phyloP scores from a whole-genome alignment of 2,113 vertebrate species.

The Rynchops niger region DNA sequence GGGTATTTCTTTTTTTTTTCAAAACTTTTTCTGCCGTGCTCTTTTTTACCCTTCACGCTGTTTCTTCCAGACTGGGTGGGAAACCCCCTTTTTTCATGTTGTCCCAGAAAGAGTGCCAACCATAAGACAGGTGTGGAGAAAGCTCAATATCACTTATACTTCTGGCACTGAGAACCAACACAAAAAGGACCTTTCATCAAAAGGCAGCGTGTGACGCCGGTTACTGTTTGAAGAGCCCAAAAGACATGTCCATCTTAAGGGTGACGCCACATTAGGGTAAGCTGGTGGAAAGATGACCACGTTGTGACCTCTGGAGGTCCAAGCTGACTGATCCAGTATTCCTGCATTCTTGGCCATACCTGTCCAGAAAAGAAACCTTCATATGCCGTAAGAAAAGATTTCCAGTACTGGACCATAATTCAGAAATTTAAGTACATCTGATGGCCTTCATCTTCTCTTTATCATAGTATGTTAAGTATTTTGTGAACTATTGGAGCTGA shows the following conservation, averaged over 20 bases:
- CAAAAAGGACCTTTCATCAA: neutral
- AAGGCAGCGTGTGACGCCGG: neutral
- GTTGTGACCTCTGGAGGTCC: neutral
- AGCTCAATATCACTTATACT: neutral
- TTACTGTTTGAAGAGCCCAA: neutral
- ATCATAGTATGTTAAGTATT: neutral
- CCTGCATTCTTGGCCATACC: neutral
- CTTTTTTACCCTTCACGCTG: rapidly evolving
- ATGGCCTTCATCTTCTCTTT: neutral
- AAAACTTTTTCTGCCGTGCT: neutral
- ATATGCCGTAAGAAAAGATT: neutral
- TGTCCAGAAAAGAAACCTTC: neutral
- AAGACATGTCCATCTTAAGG: neutral
- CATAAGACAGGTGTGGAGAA: neutral
- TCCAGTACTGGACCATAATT: neutral
- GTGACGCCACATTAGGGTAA: neutral
- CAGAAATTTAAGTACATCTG: neutral
- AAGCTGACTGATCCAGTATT: neutral
- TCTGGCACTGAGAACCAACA: neutral
- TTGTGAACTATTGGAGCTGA: neutral
- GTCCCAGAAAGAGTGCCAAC: neutral
- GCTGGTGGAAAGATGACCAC: neutral
- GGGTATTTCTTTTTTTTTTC: neutral
- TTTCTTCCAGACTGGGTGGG: neutral
- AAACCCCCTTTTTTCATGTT: neutral